Evolutionary conservation across 2,113 vertebrate species (phyloP).

Genomic region (Chaetura pelagica): DNA sequence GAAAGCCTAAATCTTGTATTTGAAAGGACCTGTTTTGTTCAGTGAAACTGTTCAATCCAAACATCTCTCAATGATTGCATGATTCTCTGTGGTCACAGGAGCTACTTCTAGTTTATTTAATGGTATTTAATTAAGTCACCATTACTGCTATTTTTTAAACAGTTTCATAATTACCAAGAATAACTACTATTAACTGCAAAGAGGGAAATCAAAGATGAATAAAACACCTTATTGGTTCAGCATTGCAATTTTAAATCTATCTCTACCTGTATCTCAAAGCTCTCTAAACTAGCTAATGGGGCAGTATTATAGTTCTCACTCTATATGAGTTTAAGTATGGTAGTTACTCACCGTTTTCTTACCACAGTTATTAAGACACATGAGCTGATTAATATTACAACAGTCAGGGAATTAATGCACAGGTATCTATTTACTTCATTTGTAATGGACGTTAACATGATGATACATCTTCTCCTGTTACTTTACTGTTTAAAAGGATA

Average conservation of each 20-base stretch:
- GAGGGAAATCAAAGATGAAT: neutral
- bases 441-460: neutral
- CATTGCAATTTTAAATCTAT: neutral
- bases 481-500: neutral
- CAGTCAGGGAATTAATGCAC: neutral
- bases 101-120: neutral
- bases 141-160: conserved; percentile 2
- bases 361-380: neutral
- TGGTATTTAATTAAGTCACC: neutral
- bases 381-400: neutral
- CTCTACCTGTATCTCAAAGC: neutral
- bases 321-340: neutral
- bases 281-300: neutral
- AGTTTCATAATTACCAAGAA: conserved; percentile 11
- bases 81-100: neutral
- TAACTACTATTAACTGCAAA: neutral
- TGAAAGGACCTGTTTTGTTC: neutral
- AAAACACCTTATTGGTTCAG: neutral
- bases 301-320: neutral
- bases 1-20: neutral
- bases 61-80: neutral
- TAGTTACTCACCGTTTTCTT: neutral
- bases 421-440: neutral
- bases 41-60: neutral
- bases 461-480: neutral